Base-by-base conservation (phyloP, 2,797 vertebrate species). In the Microcaecilia unicolor region DNA sequence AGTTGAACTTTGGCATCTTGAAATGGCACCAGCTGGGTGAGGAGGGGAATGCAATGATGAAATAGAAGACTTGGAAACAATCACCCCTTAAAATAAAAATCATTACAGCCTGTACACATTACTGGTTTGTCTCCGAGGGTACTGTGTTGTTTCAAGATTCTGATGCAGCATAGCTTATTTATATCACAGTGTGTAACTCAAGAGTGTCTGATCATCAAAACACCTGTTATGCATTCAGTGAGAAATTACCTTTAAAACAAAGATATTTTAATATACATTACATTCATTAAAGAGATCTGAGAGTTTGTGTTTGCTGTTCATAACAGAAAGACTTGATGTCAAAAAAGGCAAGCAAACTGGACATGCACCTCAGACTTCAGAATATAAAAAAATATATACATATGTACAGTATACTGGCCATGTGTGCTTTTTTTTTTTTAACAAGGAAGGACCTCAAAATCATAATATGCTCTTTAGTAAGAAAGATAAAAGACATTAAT, bases 141-240 rank as follows among this genome's bases (percentile, higher is more conserved):
- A 65, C 48, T 72, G 62, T 61, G 78, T 74, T 72, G 58, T 61
- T 72, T 61, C 67, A 72, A 74, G 80, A 69, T 69, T 54, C 65
- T 70, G 65, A 71, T 55, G 64, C 74, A 76, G 70, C 65, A 58
- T 55, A 67, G 72, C 73, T 60, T 70, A 18, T 37, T 52, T 65
- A 63, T 76, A 69, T 83, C 80, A 83, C 80, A 81, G 80, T 81
- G 78, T 77, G 70, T 67, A 55, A 80, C 72, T 76, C 58, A 51
- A 70, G 65, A 0, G 58, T 63, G 49, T 51, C 63, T 70, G 51
- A 67, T 44, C 52, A 48, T 59, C 58, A 49, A 46, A 65, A 63
- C 60, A 33, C 48, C 58, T 57, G 53, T 59, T 58, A 61, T 53
- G 61, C 61, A 64, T 57, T 37, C 73, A 46, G 47, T 50, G 59